phyloP scores from a whole-genome alignment of 2,113 vertebrate genomes.

The Ceyx cyanopectus region DNA sequence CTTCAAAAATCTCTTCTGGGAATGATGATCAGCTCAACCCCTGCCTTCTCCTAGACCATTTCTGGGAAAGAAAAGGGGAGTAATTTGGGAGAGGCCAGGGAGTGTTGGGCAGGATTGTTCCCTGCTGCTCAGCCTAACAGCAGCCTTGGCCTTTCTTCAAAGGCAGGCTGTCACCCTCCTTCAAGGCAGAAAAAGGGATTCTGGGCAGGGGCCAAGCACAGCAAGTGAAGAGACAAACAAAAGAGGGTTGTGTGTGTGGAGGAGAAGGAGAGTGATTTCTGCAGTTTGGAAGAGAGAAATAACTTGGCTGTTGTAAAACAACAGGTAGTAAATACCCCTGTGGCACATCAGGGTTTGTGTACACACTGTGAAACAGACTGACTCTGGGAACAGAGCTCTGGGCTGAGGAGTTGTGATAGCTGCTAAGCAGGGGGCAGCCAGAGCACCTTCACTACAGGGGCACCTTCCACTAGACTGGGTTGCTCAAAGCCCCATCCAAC shows the following conservation, averaged over 20 bases:
- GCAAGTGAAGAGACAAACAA: slow-evolving; percentile 36
- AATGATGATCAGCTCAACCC: neutral
- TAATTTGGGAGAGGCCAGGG: slow-evolving; percentile 7
- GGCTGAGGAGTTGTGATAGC: neutral
- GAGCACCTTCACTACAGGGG: neutral
- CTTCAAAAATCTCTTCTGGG: slow-evolving; percentile 30
- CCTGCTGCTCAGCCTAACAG: slow-evolving; percentile 51
- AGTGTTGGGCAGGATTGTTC: slow-evolving; percentile 4
- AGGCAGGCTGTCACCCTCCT: slow-evolving; percentile 42
- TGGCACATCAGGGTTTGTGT: neutral
- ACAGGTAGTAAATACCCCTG: neutral
- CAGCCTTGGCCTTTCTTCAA: slow-evolving; percentile 59
- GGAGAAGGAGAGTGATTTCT: neutral
- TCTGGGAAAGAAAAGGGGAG: slow-evolving; percentile 35
- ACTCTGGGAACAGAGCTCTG: neutral
- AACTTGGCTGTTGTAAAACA: neutral
- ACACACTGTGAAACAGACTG: neutral
- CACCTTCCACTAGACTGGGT: neutral
- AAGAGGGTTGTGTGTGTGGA: neutral
- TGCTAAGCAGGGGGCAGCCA: neutral
- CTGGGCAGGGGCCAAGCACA: slow-evolving; percentile 49
- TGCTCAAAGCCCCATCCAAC: neutral
- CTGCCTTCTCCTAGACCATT: neutral
- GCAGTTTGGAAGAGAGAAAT: neutral
- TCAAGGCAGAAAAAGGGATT: neutral